Conservation (phyloP, 2,797 vertebrate genomes). For the Lateolabrax maculatus region DNA sequence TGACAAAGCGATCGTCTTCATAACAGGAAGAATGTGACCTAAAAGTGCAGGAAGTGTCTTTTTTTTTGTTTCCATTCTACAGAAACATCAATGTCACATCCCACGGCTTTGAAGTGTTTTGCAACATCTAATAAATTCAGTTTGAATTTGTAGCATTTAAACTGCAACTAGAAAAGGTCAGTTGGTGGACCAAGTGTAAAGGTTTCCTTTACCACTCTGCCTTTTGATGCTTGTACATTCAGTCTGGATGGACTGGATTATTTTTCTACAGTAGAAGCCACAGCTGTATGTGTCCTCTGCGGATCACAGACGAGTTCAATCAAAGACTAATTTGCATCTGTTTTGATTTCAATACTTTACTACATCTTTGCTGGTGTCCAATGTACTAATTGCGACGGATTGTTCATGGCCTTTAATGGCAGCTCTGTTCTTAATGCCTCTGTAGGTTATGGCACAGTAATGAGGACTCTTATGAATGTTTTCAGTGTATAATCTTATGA, state of each 20-base stretch:
- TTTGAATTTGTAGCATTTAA: constrained; percentile 59
- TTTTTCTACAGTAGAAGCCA: constrained; percentile 50
- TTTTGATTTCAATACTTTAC: constrained; percentile 20
- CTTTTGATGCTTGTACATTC: constrained; percentile 31
- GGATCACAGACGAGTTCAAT: constrained; percentile 4
- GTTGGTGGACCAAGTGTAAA: neutral
- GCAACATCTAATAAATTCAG: neutral
- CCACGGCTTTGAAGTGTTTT: constrained; percentile 17
- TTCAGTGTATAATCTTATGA: constrained; percentile 25
- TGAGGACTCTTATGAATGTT: constrained; percentile 42
- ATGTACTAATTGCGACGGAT: constrained; percentile 13
- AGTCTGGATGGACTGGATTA: constrained; percentile 28
- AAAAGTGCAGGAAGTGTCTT: constrained; percentile 26
- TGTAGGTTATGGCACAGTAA: constrained; percentile 20
- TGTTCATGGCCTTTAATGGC: constrained; percentile 33
- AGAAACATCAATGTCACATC: constrained; percentile 38
- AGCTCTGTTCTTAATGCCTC: constrained; percentile 35
- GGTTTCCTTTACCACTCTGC: constrained; percentile 6
- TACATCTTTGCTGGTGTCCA: constrained; percentile 16
- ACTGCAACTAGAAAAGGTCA: constrained; percentile 12
- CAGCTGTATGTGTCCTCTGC: constrained; percentile 9
- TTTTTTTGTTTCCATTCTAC: constrained; percentile 37
- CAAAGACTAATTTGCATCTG: constrained; percentile 20
- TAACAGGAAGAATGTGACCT: constrained; percentile 20
- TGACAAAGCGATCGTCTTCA: neutral